phyloP scores from a whole-genome alignment of 2,888 invertebrate species.

The Chloroclystis v-ata region DNA sequence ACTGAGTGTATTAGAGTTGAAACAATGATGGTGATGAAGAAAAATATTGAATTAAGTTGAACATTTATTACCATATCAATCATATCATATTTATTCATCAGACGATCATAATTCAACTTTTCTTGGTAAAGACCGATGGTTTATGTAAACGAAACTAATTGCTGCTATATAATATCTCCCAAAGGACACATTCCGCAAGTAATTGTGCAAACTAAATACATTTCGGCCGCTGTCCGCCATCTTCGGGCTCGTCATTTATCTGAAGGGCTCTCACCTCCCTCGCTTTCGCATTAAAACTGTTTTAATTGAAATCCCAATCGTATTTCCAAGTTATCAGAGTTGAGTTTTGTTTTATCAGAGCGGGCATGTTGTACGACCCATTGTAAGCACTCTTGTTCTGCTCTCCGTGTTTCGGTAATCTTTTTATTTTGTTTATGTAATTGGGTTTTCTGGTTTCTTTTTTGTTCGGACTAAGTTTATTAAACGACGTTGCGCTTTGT shows the following conservation, averaged over 20 bases:
- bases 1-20: too few species aligned
- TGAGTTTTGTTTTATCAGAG: conserved; percentile 45
- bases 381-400: conserved; percentile 44
- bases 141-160: conserved; percentile 32
- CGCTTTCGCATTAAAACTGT: conserved; percentile 42
- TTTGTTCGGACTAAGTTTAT: conserved; percentile 10
- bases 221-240: conserved; percentile 46
- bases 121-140: too few species aligned
- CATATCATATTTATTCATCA: too few species aligned
- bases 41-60: too few species aligned
- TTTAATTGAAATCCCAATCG: conserved; percentile 52
- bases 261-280: conserved; percentile 48
- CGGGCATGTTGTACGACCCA: conserved; percentile 23
- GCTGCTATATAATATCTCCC: conserved; percentile 31
- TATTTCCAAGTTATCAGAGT: conserved; percentile 51
- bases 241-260: conserved; percentile 48
- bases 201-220: conserved; percentile 60
- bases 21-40: too few species aligned
- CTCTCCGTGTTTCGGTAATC: conserved; percentile 40
- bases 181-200: conserved; percentile 49
- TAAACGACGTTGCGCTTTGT: conserved; percentile 11
- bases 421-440: conserved; percentile 41
- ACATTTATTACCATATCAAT: too few species aligned
- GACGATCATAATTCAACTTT: too few species aligned
- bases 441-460: conserved; percentile 31